Evolutionary conservation across 2,888 invertebrate genomes (phyloP).

Genomic region (Drosophila tanythrix): DNA sequence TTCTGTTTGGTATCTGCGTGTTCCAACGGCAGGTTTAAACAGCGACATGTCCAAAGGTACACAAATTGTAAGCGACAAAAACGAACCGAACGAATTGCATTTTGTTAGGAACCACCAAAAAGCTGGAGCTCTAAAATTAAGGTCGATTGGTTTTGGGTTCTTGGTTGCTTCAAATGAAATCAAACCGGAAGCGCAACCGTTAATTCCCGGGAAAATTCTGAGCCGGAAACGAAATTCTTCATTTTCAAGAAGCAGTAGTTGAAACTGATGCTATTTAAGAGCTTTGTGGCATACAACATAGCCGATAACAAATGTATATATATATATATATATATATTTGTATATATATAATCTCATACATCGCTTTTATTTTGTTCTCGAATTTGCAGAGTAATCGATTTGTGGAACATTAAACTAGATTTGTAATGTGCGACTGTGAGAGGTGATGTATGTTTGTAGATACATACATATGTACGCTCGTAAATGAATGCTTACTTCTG

Average conservation of each 20-base stretch:
- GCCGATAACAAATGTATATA: not conserved
- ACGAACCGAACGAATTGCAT: not conserved
- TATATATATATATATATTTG: not conserved
- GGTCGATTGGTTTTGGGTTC: not conserved
- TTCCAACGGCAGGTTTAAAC: conserved; percentile 39
- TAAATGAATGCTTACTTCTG: conserved; percentile 16
- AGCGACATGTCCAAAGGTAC: conserved; percentile 10
- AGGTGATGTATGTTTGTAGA: conserved; percentile 34
- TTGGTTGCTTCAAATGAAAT: not conserved
- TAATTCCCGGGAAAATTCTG: not conserved
- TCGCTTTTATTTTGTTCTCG: not conserved
- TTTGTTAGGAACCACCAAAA: not conserved
- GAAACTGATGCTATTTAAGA: not conserved
- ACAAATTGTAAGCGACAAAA: conserved; percentile 5
- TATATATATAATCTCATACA: not conserved
- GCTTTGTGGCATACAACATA: not conserved
- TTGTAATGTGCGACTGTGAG: conserved; percentile 5
- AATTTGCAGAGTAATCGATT: not conserved
- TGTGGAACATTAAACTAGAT: conserved; percentile 19
- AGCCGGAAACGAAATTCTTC: not conserved
- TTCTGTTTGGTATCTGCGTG: conserved; percentile 23
- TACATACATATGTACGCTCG: conserved; percentile 23
- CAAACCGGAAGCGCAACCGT: not conserved
- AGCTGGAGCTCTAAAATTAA: not conserved
- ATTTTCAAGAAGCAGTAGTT: not conserved